Evolutionary conservation across 2,888 invertebrate species (phyloP).

Genomic region (Auanema freiburgensis): DNA sequence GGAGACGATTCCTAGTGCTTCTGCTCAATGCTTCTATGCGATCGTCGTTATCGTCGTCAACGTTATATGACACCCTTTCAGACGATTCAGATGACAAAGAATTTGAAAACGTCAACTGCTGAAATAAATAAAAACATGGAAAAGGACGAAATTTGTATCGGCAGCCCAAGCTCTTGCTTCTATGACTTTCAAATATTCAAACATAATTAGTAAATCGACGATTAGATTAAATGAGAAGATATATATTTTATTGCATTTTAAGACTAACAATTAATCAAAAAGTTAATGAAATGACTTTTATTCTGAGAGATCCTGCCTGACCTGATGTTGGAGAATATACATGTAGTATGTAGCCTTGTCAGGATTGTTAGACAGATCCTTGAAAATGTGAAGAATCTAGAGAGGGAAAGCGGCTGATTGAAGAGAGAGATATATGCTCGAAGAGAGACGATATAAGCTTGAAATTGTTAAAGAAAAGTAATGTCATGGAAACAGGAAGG

Average conservation of each 20-base stretch:
- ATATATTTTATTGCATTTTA: too few relatives aligned
- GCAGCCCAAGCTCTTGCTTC: neutral
- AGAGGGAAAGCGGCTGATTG: neutral
- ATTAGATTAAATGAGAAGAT: too few relatives aligned
- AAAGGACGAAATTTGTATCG: neutral
- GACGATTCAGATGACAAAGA: neutral
- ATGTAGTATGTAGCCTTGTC: conserved; percentile 8
- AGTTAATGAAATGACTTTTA: conserved; percentile 5
- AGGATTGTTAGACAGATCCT: conserved; percentile 9
- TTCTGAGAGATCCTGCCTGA: conserved; percentile 19
- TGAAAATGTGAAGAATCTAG: neutral
- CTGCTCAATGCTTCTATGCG: neutral
- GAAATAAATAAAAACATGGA: neutral
- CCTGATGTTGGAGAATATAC: conserved; percentile 11
- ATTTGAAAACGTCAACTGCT: neutral
- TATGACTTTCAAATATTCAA: conserved; percentile 2
- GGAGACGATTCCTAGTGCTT: neutral
- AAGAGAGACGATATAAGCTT: too few relatives aligned
- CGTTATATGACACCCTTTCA: neutral
- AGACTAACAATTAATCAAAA: too few relatives aligned
- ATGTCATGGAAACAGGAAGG: conserved; percentile 27
- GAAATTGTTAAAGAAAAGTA: conserved; percentile 16
- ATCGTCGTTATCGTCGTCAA: neutral
- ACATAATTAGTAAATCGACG: too few relatives aligned
- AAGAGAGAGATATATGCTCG: too few relatives aligned